phyloP scores from a whole-genome alignment of 2,797 vertebrate species.

The Ctenochaetus hawaiiensis region DNA sequence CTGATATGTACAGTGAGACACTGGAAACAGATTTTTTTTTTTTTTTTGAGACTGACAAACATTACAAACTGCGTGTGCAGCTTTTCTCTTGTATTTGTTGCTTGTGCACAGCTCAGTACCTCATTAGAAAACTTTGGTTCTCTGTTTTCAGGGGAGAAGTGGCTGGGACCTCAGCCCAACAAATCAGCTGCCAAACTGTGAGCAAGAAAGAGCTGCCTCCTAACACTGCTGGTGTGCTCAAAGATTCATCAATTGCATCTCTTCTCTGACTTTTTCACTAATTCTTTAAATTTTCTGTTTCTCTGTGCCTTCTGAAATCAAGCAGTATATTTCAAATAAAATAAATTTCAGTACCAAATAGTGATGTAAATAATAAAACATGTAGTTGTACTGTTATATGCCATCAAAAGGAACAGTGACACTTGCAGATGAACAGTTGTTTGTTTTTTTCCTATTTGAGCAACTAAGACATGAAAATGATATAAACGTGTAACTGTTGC shows the following conservation, averaged over 20 bases:
- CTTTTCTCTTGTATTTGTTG: not conserved
- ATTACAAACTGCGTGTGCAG: not conserved
- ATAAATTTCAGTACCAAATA: not conserved
- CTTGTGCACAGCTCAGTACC: not conserved
- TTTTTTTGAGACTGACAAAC: not conserved
- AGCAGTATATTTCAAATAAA: not conserved
- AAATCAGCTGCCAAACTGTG: slow-evolving; percentile 73
- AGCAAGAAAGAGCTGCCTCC: slow-evolving; percentile 23
- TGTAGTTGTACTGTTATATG: not conserved
- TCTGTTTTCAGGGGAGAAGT: slow-evolving; percentile 90
- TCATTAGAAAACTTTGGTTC: slow-evolving; percentile 13
- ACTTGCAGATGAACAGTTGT: not conserved
- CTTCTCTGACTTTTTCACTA: not conserved
- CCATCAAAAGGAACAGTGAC: slow-evolving; percentile 3
- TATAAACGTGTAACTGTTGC: not conserved
- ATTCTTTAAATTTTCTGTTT: not conserved
- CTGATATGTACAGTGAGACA: not conserved
- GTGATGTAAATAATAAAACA: slow-evolving; percentile 10
- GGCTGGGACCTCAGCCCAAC: slow-evolving; percentile 90
- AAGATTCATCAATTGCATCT: not conserved
- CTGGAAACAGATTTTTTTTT: not conserved
- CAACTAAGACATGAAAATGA: not conserved
- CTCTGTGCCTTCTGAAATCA: slow-evolving; percentile 21
- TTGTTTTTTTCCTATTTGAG: not conserved
- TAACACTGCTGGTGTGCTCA: not conserved